A percentile compares a stretch with the other conserved stretches of the same genome.
Conservation (phyloP, 2,113 vertebrate species). For the Dolichallabes microphthalmus region DNA sequence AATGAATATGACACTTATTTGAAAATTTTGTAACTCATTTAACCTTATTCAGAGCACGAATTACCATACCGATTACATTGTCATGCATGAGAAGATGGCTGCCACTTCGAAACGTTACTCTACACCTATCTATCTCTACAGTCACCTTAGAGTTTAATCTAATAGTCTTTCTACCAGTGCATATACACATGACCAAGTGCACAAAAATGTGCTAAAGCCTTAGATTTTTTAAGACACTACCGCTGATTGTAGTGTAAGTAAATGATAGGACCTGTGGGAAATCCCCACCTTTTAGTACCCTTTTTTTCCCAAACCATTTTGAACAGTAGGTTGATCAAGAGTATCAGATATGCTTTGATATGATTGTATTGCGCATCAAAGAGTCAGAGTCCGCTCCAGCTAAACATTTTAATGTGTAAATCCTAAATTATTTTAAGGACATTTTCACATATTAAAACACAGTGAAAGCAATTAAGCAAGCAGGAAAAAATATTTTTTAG, state of each 20-base stretch:
- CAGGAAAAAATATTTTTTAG: background rate
- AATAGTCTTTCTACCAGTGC: slow-evolving; percentile 8
- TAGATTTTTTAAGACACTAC: slow-evolving; percentile 19
- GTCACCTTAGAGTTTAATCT: background rate
- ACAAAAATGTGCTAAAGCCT: background rate
- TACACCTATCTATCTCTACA: background rate
- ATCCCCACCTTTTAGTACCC: background rate
- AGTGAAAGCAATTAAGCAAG: background rate
- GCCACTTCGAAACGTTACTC: background rate
- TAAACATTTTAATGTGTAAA: background rate
- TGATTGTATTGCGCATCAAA: slow-evolving; percentile 35
- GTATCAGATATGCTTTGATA: slow-evolving; percentile 43
- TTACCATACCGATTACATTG: background rate
- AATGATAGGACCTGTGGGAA: slow-evolving; percentile 27
- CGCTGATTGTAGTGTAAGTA: slow-evolving; percentile 10
- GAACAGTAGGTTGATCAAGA: slow-evolving; percentile 33
- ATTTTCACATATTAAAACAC: background rate
- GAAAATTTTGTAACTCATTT: background rate
- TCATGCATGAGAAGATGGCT: background rate
- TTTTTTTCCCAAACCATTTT: slow-evolving; percentile 14
- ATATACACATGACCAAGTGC: slow-evolving; percentile 16
- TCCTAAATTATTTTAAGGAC: background rate
- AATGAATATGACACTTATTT: background rate
- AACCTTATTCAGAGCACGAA: background rate
- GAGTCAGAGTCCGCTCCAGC: background rate